These are phyloP conservation scores for Lamproptera curius DNA, from an alignment of 2,888 invertebrate genomes.

Conservation along the genomic window DNA sequence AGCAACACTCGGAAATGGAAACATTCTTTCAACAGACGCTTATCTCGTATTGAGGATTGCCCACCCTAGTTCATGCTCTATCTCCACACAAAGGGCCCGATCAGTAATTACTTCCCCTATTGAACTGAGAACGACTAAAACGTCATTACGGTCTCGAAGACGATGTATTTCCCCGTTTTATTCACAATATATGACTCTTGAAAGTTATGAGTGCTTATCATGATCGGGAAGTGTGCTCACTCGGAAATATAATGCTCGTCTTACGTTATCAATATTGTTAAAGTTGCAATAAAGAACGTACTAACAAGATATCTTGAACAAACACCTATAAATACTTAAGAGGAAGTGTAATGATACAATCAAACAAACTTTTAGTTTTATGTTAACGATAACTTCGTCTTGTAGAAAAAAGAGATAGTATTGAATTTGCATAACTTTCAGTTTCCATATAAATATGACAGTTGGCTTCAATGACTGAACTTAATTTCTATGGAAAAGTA, in stretches of 20 bases:
- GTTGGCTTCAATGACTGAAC: no score
- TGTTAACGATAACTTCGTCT: no score
- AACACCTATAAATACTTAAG: not conserved
- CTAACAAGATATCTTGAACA: no score
- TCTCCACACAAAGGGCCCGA: conserved; percentile 48
- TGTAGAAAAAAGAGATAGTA: no score
- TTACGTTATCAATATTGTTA: conserved; percentile 12
- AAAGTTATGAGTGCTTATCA: conserved; percentile 38
- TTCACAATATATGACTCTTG: conserved; percentile 34
- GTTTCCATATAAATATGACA: no score
- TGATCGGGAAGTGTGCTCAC: conserved; percentile 38
- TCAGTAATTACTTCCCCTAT: conserved; percentile 58
- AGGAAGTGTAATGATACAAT: not conserved
- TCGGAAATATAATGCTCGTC: conserved; percentile 39
- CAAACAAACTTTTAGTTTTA: conserved; percentile 4
- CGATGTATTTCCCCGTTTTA: conserved; percentile 36
- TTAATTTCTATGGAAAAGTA: no score
- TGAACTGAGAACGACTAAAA: conserved; percentile 41
- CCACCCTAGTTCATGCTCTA: conserved; percentile 40
- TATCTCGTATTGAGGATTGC: conserved; percentile 27
- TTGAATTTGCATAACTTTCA: no score
- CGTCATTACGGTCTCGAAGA: conserved; percentile 41
- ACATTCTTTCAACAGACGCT: conserved; percentile 17
- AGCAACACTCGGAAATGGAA: conserved; percentile 13
- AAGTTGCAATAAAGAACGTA: not conserved